Evolutionary conservation across 1,140 invertebrate species (phyloP).

Genomic region (Aphelinus atriplicis): DNA sequence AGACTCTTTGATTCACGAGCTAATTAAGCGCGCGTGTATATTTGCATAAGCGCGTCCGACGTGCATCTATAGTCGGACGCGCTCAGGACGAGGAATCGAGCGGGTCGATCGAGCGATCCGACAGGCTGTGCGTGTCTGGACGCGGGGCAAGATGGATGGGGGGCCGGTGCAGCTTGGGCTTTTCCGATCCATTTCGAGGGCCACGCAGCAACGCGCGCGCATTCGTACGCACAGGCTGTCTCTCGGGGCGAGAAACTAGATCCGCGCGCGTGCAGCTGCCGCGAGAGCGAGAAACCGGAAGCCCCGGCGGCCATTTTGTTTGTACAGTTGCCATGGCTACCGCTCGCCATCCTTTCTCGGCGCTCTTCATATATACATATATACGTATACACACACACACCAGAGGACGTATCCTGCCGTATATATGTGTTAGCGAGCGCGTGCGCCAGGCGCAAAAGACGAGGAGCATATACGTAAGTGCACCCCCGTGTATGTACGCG

Average conservation of each 20-base stretch:
- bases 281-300: slow-evolving; percentile 60
- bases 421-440: not conserved
- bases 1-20: not conserved
- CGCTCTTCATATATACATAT: slow-evolving; percentile 35
- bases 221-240: not conserved
- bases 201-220: not conserved
- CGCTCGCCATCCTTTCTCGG: slow-evolving; percentile 55
- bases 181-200: slow-evolving; percentile 30
- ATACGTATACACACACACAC: not conserved
- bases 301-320: slow-evolving; percentile 64
- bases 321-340: slow-evolving; percentile 65
- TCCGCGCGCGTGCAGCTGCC: slow-evolving; percentile 57
- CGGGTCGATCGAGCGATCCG: not conserved
- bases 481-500: slow-evolving; percentile 2
- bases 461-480: not conserved
- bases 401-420: not conserved
- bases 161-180: slow-evolving; percentile 11
- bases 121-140: not conserved
- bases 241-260: slow-evolving; percentile 57
- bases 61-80: too few relatives aligned
- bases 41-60: too few relatives aligned
- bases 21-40: not conserved
- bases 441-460: not conserved
- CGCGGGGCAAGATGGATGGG: slow-evolving; percentile 1
- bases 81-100: too few relatives aligned